Base-by-base conservation (phyloP, 1,140 invertebrate species). In the Metaphire vulgaris region DNA sequence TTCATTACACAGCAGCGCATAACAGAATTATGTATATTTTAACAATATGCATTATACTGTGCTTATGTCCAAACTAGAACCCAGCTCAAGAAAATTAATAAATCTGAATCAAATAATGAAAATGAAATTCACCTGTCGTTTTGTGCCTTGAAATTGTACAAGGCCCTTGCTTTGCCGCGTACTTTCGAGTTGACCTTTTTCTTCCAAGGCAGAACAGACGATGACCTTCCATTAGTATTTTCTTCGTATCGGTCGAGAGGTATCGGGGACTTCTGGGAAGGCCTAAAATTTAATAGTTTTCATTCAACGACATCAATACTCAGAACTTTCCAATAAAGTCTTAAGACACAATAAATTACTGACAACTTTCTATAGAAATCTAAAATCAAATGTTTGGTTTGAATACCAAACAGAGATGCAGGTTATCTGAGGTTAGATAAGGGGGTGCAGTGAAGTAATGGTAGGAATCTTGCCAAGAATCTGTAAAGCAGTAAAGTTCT, bases 61-160 rank as follows among this genome's bases (percentile, higher is more conserved):
- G 41, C 6, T 56, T 56, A 56, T 6, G 41, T 21, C 41, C 21
- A 56, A 56, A 21, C 41, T 56, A 56, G 41, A 21, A 12, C 21
- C 6, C 41, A 21, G 41, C 6, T 12, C 21, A 56, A 6, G 21
- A 56, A 12, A 21, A 56, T 56, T 56, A 56, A 56, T 21, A 56
- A 56, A 6, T 56, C 41, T 21, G 41, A 56, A 56, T 56, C 41
- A n/a, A n/a, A n/a, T n/a, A n/a, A n/a, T n/a, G n/a, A n/a, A n/a
- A n/a, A n/a, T n/a, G 33, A 31, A 30, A 75, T 78, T 72, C 78
- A 85, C 85, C 82, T 83, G 65, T 81, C 81, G 80, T 92, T 92
- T 86, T 95, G 93, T 66, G 93, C 94, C 79, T 92, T 91, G 86
- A 98, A 98, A 82, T 93, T 94, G 85, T 93, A 97, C 41, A 97